These are phyloP conservation scores for Tetragonisca angustula DNA, from an alignment of 2,888 invertebrate species.

Conservation along the genomic window DNA sequence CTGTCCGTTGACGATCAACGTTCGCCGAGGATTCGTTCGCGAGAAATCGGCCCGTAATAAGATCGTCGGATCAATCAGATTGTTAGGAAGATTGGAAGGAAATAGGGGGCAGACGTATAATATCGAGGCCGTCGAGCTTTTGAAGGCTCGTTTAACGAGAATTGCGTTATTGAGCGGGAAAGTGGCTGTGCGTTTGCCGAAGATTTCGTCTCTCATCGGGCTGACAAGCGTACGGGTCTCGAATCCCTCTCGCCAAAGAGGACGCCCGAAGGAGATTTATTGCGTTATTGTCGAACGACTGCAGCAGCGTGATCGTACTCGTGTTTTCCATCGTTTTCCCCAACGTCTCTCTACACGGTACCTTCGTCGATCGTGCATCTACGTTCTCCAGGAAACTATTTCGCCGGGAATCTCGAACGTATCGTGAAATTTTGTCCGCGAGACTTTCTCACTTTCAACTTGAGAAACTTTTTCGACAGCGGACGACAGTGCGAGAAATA, in stretches of 20 bases:
- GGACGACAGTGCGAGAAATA: too few relatives aligned
- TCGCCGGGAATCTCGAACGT: too few relatives aligned
- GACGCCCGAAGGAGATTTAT: slow-evolving; percentile 26
- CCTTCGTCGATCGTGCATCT: too few relatives aligned
- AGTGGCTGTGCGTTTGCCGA: slow-evolving; percentile 42
- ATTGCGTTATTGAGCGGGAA: slow-evolving; percentile 51
- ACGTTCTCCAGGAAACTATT: too few relatives aligned
- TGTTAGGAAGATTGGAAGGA: slow-evolving; percentile 31
- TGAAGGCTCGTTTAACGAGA: slow-evolving; percentile 47
- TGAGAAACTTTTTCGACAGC: too few relatives aligned
- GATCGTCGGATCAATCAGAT: slow-evolving; percentile 56
- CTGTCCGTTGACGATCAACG: slow-evolving; percentile 9
- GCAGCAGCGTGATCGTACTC: background rate
- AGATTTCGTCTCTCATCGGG: background rate
- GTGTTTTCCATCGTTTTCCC: background rate
- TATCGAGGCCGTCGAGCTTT: slow-evolving; percentile 35
- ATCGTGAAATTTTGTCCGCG: too few relatives aligned
- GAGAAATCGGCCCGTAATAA: slow-evolving; percentile 46
- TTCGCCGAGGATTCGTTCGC: slow-evolving; percentile 31
- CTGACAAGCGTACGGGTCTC: background rate
- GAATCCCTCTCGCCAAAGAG: background rate
- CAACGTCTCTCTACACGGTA: too few relatives aligned
- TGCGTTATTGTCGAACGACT: slow-evolving; percentile 34
- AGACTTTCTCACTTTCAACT: too few relatives aligned
- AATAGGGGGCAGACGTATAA: slow-evolving; percentile 37